Conservation (phyloP, 1,140 invertebrate genomes). For the Drosophila fuyamai region DNA sequence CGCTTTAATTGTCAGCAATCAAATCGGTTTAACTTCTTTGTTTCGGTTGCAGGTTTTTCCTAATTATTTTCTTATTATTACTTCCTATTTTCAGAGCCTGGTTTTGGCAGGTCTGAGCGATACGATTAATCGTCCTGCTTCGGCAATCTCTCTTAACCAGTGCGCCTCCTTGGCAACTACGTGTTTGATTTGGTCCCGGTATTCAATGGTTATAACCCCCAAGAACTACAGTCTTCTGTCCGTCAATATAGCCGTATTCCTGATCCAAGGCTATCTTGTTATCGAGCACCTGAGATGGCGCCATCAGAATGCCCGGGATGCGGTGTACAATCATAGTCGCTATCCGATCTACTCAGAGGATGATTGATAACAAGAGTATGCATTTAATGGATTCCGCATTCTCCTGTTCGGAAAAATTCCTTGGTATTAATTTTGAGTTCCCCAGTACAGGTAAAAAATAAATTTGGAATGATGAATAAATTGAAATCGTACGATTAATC, state of each 20-base stretch:
- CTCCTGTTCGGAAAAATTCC: too few species aligned
- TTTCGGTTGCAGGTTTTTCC: too few species aligned
- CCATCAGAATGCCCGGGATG: neutral
- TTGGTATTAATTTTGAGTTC: too few species aligned
- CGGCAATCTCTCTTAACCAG: constrained; percentile 57
- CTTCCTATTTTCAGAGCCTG: constrained; percentile 20
- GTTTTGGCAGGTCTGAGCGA: constrained; percentile 61
- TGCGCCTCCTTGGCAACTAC: constrained; percentile 33
- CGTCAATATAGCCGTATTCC: constrained; percentile 50
- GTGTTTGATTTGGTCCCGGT: constrained; percentile 60
- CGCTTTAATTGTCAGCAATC: too few species aligned
- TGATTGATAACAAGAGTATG: constrained; percentile 20
- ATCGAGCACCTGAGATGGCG: constrained; percentile 54
- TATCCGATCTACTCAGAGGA: constrained; percentile 2
- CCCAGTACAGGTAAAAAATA: too few species aligned
- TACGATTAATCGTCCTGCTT: constrained; percentile 44
- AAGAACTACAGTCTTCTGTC: constrained; percentile 62
- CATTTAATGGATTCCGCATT: neutral
- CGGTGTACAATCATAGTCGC: constrained; percentile 17
- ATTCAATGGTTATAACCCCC: constrained; percentile 61
- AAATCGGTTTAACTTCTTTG: too few species aligned
- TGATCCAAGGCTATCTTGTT: constrained; percentile 50
- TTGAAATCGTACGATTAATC: too few species aligned
- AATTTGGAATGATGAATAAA: too few species aligned
- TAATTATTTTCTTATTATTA: too few species aligned